These are phyloP conservation scores for Toxotes lorentzi DNA, from an alignment of 2,797 vertebrate species.

Conservation along the genomic window DNA sequence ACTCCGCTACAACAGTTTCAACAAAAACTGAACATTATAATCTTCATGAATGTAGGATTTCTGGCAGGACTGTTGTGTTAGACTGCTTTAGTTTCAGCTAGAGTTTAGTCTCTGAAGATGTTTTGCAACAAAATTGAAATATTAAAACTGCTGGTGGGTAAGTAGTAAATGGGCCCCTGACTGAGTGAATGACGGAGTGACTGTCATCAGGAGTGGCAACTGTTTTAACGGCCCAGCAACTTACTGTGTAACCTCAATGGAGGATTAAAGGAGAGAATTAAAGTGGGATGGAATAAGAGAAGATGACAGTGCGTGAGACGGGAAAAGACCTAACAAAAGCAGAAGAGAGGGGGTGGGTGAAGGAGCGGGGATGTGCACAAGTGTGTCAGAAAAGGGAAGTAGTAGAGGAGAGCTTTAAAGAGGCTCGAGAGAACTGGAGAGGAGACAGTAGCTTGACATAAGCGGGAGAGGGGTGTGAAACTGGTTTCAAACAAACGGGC, in stretches of 20 bases:
- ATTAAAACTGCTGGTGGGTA: neutral
- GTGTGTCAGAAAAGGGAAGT: constrained; percentile 21
- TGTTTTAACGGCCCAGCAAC: neutral
- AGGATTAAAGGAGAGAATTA: neutral
- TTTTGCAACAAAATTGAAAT: neutral
- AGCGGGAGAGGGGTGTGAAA: constrained; percentile 23
- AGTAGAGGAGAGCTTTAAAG: constrained; percentile 1
- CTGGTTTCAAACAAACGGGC: constrained; percentile 20
- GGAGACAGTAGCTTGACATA: constrained; percentile 18
- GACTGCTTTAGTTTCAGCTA: neutral
- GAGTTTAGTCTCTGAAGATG: neutral
- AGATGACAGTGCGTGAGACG: constrained; percentile 16
- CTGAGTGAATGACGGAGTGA: neutral
- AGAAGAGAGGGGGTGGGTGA: constrained; percentile 15
- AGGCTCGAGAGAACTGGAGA: constrained; percentile 13
- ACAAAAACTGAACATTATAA: neutral
- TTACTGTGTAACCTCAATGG: constrained; percentile 5
- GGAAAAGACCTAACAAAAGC: constrained; percentile 25
- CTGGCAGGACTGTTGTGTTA: neutral
- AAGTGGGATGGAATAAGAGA: constrained; percentile 13
- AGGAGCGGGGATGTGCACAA: constrained; percentile 36
- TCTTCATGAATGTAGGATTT: neutral
- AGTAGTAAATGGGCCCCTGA: neutral
- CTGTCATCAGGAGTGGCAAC: no score
- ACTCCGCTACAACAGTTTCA: no score